Conservation (phyloP, 2,113 vertebrate species). For the Ammodramus savannarum region DNA sequence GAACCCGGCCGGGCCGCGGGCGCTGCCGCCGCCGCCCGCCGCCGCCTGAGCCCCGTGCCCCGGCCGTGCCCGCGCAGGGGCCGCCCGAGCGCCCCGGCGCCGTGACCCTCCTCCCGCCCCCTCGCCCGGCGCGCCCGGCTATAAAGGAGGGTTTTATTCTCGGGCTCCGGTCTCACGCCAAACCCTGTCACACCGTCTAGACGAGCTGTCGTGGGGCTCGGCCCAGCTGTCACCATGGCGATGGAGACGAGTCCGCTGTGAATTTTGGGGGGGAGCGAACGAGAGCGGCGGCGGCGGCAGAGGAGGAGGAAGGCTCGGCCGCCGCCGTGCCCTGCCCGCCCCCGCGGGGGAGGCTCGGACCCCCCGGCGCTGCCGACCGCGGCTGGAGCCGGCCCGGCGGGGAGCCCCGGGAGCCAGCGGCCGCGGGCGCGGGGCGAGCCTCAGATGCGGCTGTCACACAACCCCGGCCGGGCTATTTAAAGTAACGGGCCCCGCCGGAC, state of each 20-base stretch:
- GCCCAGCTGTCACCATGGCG: slow-evolving; percentile 87
- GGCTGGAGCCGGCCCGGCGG: slow-evolving; percentile 50
- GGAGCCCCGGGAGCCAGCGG: slow-evolving; percentile 41
- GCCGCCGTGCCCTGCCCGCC: neutral
- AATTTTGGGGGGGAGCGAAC: slow-evolving; percentile 73
- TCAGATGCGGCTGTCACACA: slow-evolving; percentile 77
- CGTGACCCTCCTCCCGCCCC: neutral
- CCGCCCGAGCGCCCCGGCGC: neutral
- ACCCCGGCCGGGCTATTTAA: slow-evolving; percentile 86
- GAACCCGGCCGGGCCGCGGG: neutral
- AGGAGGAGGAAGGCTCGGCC: neutral
- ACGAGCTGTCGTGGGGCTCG: slow-evolving; percentile 80
- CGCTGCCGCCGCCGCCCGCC: neutral
- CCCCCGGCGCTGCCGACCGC: slow-evolving; percentile 15
- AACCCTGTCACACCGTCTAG: slow-evolving; percentile 82
- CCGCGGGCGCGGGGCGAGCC: slow-evolving; percentile 8
- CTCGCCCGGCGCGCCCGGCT: slow-evolving; percentile 36
- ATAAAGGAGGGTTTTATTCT: slow-evolving; percentile 76
- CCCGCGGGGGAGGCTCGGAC: slow-evolving; percentile 18
- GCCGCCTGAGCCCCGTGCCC: neutral
- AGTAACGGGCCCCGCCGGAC: slow-evolving; percentile 79
- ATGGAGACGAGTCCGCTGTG: slow-evolving; percentile 82
- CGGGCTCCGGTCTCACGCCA: slow-evolving; percentile 77
- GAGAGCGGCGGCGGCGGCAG: neutral
- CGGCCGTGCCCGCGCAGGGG: neutral